Conservation (phyloP, 1,140 invertebrate genomes). For the Cyrtorhinus lividipennis region DNA sequence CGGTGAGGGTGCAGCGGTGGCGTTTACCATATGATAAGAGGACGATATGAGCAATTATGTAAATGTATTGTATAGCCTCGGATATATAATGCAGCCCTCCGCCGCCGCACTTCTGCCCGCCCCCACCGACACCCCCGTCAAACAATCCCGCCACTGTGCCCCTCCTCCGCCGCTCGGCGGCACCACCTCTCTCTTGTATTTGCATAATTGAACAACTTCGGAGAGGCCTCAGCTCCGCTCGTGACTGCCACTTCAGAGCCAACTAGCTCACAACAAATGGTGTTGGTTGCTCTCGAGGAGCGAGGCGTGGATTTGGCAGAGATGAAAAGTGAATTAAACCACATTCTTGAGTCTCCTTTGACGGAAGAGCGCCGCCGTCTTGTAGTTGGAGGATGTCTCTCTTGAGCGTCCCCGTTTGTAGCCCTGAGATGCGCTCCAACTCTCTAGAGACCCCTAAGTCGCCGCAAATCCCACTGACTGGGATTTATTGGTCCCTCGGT, state of each 20-base stretch:
- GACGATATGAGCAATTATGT: slow-evolving; percentile 8
- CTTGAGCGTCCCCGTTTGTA: too few relatives aligned
- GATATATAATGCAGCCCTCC: slow-evolving; percentile 3
- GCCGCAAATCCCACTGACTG: too few relatives aligned
- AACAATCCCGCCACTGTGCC: not conserved
- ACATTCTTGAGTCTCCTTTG: too few relatives aligned
- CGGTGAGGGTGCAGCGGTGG: not conserved
- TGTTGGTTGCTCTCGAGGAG: too few relatives aligned
- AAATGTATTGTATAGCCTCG: slow-evolving; percentile 4
- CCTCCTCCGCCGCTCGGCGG: not conserved
- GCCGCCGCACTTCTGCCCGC: not conserved
- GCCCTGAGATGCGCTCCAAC: too few relatives aligned
- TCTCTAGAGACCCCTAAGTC: too few relatives aligned
- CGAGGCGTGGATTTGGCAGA: too few relatives aligned
- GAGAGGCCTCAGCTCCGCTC: not conserved
- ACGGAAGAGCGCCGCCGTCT: too few relatives aligned
- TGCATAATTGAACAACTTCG: slow-evolving; percentile 5
- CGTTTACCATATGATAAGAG: slow-evolving; percentile 7
- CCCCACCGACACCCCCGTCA: not conserved
- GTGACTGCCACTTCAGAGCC: not conserved
- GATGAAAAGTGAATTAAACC: too few relatives aligned
- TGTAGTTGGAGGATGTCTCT: too few relatives aligned
- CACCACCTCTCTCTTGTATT: too few relatives aligned
- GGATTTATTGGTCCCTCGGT: too few relatives aligned
- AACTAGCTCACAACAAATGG: not conserved